Evolutionary conservation across 2,888 invertebrate species (phyloP).

Genomic region (Drosophila siamana): DNA sequence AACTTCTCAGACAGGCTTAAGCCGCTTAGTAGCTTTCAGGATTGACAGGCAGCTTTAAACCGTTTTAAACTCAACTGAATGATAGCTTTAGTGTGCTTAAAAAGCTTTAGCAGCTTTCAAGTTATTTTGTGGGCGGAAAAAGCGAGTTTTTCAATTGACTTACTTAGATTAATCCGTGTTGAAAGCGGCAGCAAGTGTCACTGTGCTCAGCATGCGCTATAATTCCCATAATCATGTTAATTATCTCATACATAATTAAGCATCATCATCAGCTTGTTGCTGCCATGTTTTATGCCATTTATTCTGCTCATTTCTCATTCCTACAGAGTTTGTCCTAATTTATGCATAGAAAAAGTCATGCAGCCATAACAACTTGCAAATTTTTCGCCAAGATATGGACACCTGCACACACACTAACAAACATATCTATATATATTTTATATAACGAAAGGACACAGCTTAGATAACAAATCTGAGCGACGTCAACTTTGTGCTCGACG

Average conservation of each 20-base stretch:
- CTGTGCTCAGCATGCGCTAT: not conserved
- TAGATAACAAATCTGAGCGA: slow-evolving; percentile 63
- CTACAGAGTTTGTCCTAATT: slow-evolving; percentile 42
- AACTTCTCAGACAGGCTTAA: not conserved
- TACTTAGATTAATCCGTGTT: not conserved
- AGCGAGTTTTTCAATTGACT: too few relatives aligned
- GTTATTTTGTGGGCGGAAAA: too few relatives aligned
- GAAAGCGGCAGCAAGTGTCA: not conserved
- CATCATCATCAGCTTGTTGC: not conserved
- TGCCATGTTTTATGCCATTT: slow-evolving; percentile 1
- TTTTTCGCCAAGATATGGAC: slow-evolving; percentile 42
- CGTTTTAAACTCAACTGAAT: not conserved
- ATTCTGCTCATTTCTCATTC: slow-evolving; percentile 18
- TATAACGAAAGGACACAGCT: slow-evolving; percentile 6
- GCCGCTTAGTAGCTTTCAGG: not conserved
- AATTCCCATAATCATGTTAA: slow-evolving; percentile 14
- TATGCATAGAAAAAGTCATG: slow-evolving; percentile 61
- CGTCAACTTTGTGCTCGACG: slow-evolving; percentile 42
- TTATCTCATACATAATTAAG: slow-evolving; percentile 18
- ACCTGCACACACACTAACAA: slow-evolving; percentile 29
- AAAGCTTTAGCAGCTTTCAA: not conserved
- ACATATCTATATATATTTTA: not conserved
- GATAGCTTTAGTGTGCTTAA: not conserved
- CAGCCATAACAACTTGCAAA: slow-evolving; percentile 33
- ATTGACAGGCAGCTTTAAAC: not conserved